Conservation (phyloP, 2,113 vertebrate genomes). For the Tupaia tana region DNA sequence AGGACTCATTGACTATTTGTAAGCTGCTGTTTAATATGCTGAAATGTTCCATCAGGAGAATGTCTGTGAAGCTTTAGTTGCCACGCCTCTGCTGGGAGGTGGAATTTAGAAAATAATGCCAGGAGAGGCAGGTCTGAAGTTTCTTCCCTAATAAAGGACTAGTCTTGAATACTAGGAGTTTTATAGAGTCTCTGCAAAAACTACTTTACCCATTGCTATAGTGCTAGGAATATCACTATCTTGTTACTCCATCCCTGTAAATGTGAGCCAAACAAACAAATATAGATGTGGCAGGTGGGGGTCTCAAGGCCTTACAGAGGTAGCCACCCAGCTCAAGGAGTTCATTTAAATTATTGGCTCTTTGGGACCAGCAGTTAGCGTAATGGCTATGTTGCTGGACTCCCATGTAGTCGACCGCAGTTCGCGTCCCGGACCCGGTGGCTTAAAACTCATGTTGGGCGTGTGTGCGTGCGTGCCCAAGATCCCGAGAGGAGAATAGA, state of each 20-base stretch:
- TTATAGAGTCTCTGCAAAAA: constrained; percentile 48
- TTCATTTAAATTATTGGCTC: constrained; percentile 43
- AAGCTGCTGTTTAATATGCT: constrained; percentile 93
- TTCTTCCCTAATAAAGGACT: constrained; percentile 60
- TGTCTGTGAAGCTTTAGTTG: constrained; percentile 80
- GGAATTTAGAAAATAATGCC: constrained; percentile 79
- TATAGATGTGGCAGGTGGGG: neutral
- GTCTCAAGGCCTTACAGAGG: neutral
- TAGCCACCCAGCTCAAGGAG: neutral
- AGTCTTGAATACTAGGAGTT: constrained; percentile 44
- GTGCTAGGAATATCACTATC: neutral
- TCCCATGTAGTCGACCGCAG: too few relatives aligned
- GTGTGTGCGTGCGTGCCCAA: too few relatives aligned
- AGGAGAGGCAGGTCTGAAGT: constrained; percentile 68
- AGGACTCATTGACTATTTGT: constrained; percentile 89
- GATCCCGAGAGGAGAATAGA: too few relatives aligned
- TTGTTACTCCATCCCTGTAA: neutral
- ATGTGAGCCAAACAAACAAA: neutral
- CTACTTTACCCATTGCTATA: constrained; percentile 7
- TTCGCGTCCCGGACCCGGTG: too few relatives aligned
- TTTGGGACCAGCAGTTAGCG: too few relatives aligned
- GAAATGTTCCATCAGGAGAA: constrained; percentile 87
- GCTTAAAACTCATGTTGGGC: too few relatives aligned
- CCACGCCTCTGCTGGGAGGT: constrained; percentile 78
- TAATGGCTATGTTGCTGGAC: too few relatives aligned